Conservation (phyloP, 2,113 vertebrate genomes). For the Arvicanthis niloticus region DNA sequence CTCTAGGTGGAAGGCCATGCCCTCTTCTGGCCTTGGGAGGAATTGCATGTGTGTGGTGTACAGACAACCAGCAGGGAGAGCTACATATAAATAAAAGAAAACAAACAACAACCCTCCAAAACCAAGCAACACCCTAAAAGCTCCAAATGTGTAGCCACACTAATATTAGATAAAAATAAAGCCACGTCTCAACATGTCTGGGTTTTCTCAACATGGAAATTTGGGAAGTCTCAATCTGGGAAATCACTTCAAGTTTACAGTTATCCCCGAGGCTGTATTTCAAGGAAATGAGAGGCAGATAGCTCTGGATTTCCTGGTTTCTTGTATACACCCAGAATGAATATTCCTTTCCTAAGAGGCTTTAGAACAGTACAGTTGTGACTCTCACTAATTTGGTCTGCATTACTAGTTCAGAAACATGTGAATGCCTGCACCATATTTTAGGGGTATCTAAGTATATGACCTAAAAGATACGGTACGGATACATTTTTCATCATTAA, state of each 20-base stretch:
- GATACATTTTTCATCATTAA: neutral
- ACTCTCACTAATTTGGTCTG: neutral
- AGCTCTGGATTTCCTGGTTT: neutral
- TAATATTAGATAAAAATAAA: too few species aligned
- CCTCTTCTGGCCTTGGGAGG: neutral
- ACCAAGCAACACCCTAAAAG: too few species aligned
- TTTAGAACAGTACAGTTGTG: neutral
- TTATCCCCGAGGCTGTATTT: too few species aligned
- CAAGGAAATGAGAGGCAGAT: neutral
- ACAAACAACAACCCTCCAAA: too few species aligned
- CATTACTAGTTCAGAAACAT: neutral
- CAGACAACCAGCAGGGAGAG: too few species aligned
- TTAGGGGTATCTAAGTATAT: neutral
- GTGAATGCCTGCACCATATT: neutral
- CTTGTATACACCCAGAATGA: neutral
- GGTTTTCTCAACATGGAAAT: too few species aligned
- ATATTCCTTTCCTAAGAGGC: neutral
- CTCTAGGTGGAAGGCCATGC: neutral
- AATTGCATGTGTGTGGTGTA: neutral
- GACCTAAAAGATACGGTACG: neutral
- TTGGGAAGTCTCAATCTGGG: too few species aligned
- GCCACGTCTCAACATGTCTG: neutral
- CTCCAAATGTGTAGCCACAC: too few species aligned
- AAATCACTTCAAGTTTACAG: too few species aligned
- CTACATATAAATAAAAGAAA: too few species aligned